Evolutionary conservation across 2,113 vertebrate genomes (phyloP), one percentile per base, ranked within the genome.

Genomic region (Tor tambroides): DNA sequence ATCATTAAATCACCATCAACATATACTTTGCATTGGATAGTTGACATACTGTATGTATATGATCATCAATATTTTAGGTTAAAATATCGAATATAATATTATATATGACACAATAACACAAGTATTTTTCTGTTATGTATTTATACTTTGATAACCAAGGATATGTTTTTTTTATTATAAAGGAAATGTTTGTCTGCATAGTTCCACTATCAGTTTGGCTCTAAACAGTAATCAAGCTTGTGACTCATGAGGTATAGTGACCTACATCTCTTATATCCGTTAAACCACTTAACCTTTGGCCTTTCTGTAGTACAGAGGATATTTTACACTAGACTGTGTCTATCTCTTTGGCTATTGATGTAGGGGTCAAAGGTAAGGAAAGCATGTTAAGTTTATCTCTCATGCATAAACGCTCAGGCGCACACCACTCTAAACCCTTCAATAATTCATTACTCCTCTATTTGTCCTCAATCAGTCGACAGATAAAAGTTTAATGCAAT

Each of bases 401-500:
- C 83, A 35, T 65, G 38, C 32, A 77, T 86, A 43, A 67, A 28
- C 81, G 91, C 56, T 85, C 76, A 88, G 41, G 61, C 38, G 49
- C 54, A 84, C 46, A 0, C 14, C 41, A 83, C 41, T 71, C 87
- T 85, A 76, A 63, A 41, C 32, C 14, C 86, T 92, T 95, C 80
- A 93, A 94, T 96, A 93, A 95, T 96, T 93, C 79, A 95, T 92
- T 80, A 38, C 14, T n/a, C 26, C 4, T n/a, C n/a, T 61, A 82
- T 90, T 93, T 92, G 93, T 93, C 92, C 87, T 89, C 72, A 90
- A 89, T 91, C 92, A 83, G 89, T 35, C 2, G 32, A 89, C 83
- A 84, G 87, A 94, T 96, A 71, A 95, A 95, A 94, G 89, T 93
- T 95, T 94, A 74, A 96, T 94, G 93, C 91, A 88, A 89, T 94